A percentile compares a stretch with the other conserved stretches of the same genome.
Evolutionary conservation across 2,797 vertebrate genomes (phyloP).

Genomic region (Cossypha niveicapilla): DNA sequence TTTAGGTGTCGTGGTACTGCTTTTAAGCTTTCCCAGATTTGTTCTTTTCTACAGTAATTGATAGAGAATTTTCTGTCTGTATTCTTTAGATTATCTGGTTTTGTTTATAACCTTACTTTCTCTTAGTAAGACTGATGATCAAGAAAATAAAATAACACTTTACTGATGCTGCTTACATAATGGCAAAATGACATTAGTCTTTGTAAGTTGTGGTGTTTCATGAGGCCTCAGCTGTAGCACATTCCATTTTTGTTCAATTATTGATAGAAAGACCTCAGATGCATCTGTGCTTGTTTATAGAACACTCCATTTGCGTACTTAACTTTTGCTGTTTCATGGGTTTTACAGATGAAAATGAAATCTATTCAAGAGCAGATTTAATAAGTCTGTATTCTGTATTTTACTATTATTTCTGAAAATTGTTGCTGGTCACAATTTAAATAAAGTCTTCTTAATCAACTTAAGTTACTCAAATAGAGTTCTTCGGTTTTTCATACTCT

Average conservation of each 20-base stretch:
- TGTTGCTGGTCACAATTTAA: not conserved
- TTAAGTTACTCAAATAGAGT: not conserved
- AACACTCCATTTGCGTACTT: not conserved
- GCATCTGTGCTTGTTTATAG: not conserved
- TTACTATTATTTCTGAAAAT: not conserved
- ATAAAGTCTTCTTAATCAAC: not conserved
- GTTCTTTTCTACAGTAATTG: not conserved
- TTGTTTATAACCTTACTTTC: not conserved
- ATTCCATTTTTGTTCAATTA: not conserved
- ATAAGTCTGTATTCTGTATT: not conserved
- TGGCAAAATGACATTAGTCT: not conserved
- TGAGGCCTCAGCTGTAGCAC: not conserved
- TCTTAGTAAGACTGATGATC: not conserved
- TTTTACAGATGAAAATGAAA: not conserved
- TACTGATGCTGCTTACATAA: not conserved
- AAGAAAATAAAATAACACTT: not conserved
- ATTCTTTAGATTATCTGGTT: not conserved
- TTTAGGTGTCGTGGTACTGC: not conserved
- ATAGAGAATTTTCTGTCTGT: not conserved
- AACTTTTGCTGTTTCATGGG: not conserved
- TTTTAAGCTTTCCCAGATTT: not conserved
- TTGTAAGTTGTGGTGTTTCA: not conserved
- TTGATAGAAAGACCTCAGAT: not conserved
- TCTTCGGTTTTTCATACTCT: not conserved
- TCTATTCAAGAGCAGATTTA: not conserved